Evolutionary conservation across 2,113 vertebrate genomes (phyloP).

Genomic region (Ictalurus furcatus): DNA sequence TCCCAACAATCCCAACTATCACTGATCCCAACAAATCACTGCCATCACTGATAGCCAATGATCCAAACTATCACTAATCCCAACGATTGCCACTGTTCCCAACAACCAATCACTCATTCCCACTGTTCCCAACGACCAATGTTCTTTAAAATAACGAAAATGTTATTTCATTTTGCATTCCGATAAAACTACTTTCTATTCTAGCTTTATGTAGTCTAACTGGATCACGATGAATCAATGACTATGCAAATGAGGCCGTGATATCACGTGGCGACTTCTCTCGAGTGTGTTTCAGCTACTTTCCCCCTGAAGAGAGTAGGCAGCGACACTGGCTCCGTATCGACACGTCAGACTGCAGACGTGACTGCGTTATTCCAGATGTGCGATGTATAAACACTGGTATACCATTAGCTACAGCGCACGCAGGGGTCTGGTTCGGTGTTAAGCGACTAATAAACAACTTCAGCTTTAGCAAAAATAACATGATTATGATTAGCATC

Average conservation of each 20-base stretch:
- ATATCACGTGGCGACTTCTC: not conserved
- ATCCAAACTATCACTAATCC: no score
- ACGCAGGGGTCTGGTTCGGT: not conserved
- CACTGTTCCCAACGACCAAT: no score
- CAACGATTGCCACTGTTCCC: not conserved
- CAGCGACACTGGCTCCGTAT: not conserved
- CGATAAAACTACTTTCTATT: not conserved
- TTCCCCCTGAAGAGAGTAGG: not conserved
- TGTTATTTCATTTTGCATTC: not conserved
- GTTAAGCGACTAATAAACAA: not conserved
- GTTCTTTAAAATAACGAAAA: no score
- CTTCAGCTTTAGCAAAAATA: not conserved
- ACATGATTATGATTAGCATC: no score
- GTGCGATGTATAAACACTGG: not conserved
- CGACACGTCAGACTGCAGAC: slow-evolving; percentile 29
- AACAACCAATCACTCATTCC: not conserved
- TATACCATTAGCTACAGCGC: not conserved
- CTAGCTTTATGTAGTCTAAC: not conserved
- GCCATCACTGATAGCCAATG: no score
- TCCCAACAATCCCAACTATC: no score
- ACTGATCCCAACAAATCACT: no score
- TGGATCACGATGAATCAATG: not conserved
- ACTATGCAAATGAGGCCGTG: not conserved
- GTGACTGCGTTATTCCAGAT: not conserved
- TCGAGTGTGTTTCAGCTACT: not conserved